Evolutionary conservation across 2,888 invertebrate species (phyloP).

Genomic region (Chrysina gloriosa): DNA sequence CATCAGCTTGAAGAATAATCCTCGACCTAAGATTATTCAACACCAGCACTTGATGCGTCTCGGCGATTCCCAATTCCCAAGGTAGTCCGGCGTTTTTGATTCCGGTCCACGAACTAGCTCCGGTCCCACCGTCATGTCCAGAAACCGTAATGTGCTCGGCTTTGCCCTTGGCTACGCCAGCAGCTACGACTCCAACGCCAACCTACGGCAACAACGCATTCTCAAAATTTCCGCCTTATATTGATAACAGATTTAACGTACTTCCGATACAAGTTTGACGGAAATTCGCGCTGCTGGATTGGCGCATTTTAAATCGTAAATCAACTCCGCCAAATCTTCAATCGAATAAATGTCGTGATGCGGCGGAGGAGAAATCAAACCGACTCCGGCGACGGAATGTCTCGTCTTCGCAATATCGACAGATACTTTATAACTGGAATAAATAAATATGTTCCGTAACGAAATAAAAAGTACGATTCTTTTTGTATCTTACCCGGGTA

Average conservation of each 20-base stretch:
- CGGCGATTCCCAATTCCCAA: slow-evolving; percentile 98
- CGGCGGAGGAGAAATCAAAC: slow-evolving; percentile 97
- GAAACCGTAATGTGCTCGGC: slow-evolving; percentile 99
- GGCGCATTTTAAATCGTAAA: slow-evolving; percentile 97
- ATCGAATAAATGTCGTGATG: slow-evolving; percentile 99
- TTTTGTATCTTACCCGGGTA: slow-evolving; percentile 83
- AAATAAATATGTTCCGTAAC: background rate
- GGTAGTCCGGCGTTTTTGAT: slow-evolving; percentile 98
- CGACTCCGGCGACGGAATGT: slow-evolving; percentile 96
- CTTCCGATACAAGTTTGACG: slow-evolving; percentile 96
- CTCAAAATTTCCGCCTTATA: background rate
- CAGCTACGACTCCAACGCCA: slow-evolving; percentile 98
- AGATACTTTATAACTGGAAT: slow-evolving; percentile 80
- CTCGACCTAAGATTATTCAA: slow-evolving; percentile 93
- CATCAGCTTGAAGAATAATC: slow-evolving; percentile 95
- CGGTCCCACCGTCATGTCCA: slow-evolving; percentile 99
- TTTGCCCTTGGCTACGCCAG: slow-evolving; percentile 98
- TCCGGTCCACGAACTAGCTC: slow-evolving; percentile 99
- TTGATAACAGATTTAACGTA: background rate
- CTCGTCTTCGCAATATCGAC: slow-evolving; percentile 95
- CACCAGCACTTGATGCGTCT: slow-evolving; percentile 97
- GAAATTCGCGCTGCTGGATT: slow-evolving; percentile 96
- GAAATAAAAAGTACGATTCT: background rate
- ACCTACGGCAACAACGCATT: slow-evolving; percentile 65
- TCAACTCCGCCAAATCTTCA: slow-evolving; percentile 97